Percentiles rank a stretch among this genome's conserved stretches.
Conservation (phyloP, 1,140 invertebrate genomes). For the Drosophila pruinosa region DNA sequence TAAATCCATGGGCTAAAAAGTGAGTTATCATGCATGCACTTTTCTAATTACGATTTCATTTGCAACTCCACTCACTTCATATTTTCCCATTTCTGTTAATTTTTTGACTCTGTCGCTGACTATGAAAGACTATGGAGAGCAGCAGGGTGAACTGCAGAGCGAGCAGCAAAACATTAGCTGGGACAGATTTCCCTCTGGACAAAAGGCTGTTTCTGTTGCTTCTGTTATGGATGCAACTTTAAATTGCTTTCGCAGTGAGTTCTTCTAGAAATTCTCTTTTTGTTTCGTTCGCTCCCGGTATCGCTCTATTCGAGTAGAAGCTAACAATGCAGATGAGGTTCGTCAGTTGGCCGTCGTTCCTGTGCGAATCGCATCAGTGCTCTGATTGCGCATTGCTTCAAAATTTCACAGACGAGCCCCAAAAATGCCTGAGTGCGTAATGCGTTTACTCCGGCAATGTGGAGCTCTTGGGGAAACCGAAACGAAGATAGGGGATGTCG, state of each 20-base stretch:
- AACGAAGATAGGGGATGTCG: neutral
- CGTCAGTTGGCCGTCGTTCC: conserved; percentile 47
- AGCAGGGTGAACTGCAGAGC: neutral
- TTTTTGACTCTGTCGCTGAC: conserved; percentile 52
- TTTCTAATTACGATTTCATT: conserved; percentile 73
- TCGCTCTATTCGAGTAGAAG: conserved; percentile 1
- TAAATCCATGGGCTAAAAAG: no score
- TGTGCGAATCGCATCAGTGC: conserved; percentile 76
- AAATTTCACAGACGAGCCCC: conserved; percentile 68
- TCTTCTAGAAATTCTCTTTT: conserved; percentile 58
- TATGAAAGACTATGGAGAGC: conserved; percentile 36
- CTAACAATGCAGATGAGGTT: conserved; percentile 72
- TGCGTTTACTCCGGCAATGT: conserved; percentile 53
- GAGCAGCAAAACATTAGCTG: conserved; percentile 68
- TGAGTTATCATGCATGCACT: conserved; percentile 77
- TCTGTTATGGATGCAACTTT: conserved; percentile 79
- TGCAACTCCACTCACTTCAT: neutral
- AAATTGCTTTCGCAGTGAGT: conserved; percentile 73
- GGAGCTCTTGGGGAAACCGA: neutral
- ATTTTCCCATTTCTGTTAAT: neutral
- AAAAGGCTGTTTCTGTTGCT: conserved; percentile 54
- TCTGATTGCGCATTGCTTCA: conserved; percentile 77
- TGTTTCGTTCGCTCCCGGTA: neutral
- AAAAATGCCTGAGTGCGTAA: conserved; percentile 77
- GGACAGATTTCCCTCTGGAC: conserved; percentile 72